phyloP scores from a whole-genome alignment of 2,797 vertebrate species.

The Coilia nasus region DNA sequence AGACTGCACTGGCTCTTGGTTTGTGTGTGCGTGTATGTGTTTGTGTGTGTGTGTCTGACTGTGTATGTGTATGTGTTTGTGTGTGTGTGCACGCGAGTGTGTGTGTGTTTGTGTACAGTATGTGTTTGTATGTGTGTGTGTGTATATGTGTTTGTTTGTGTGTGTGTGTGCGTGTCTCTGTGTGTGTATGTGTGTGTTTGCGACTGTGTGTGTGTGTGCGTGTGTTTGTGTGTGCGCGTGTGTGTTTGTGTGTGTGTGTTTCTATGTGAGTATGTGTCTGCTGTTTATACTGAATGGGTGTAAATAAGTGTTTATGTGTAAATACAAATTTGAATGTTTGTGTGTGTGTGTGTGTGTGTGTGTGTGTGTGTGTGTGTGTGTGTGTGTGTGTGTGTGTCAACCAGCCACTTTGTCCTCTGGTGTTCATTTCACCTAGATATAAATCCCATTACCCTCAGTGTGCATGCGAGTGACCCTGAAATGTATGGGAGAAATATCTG shows the following conservation, averaged over 20 bases:
- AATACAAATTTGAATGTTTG: not conserved
- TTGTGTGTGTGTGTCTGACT: not conserved
- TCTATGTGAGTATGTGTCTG: not conserved
- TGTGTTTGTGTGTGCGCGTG: not conserved
- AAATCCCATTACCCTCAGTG: not conserved
- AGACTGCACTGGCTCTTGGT: not conserved
- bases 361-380: not conserved
- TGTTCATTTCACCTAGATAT: not conserved
- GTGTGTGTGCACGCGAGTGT: not conserved
- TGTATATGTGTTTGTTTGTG: not conserved
- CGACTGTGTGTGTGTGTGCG: not conserved
- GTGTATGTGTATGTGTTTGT: not conserved
- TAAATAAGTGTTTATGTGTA: not conserved
- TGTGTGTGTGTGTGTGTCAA: not conserved
- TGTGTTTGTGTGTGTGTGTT: not conserved
- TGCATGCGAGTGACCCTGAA: not conserved
- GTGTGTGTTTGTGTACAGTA: not conserved
- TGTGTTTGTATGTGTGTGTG: not conserved
- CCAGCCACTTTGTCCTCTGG: not conserved
- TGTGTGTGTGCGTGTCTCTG: not conserved
- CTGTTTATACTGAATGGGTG: not conserved
- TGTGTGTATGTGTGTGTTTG: not conserved
- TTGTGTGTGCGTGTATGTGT: not conserved
- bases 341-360: not conserved
- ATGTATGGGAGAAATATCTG: not conserved